Evolutionary conservation across 2,888 invertebrate species (phyloP), one percentile per base, ranked within the genome.

Genomic region (Litoditis marina): DNA sequence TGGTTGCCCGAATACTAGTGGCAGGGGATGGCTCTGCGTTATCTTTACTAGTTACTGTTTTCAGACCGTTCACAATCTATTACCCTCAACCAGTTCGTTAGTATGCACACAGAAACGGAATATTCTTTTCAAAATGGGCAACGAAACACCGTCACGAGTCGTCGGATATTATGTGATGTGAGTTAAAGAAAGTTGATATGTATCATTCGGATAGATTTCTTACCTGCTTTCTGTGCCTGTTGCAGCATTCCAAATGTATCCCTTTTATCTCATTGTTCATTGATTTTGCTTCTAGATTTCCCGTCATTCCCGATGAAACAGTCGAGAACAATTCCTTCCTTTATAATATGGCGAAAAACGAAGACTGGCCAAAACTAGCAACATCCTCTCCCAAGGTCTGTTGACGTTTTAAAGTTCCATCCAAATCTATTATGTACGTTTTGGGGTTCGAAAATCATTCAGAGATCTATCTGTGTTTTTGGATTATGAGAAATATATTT

Each of bases 271-370:
- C 22, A 22, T 42, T 25, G 16, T 39, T 30, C 25, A 27, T 58
- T 8, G 27, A 25, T 44, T 11, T 61, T 42, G 7, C 27, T 60
- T 63, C 49, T 44, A 80, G 80, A 49, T 76, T 80, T 42, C 81
- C 81, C 2, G 70, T 73, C 46, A 78, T 81, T 42, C 81, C 81
- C 0, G 81, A 81, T 34, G 80, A 81, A 63, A 80, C 76, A 5
- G 71, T 74, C 19, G 81, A 81, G 51, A 81, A 81, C 65, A 81
- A 81, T 58, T 57, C 66, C 8, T 78, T 78, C 63, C 64, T 81
- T 56, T 76, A 70, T 47, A 82, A 78, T 47, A 77, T 81, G 51
- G 78, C 77, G 3, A 74, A 74, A 58, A 78, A 75, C 53, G 77
- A 69, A 49, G 79, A 82, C 59, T 81, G 81, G 81, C 81, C 81